A percentile compares a stretch with the other conserved stretches of the same genome.
phyloP scores from a whole-genome alignment of 1,140 invertebrate genomes.

The Drosophila funebris region DNA sequence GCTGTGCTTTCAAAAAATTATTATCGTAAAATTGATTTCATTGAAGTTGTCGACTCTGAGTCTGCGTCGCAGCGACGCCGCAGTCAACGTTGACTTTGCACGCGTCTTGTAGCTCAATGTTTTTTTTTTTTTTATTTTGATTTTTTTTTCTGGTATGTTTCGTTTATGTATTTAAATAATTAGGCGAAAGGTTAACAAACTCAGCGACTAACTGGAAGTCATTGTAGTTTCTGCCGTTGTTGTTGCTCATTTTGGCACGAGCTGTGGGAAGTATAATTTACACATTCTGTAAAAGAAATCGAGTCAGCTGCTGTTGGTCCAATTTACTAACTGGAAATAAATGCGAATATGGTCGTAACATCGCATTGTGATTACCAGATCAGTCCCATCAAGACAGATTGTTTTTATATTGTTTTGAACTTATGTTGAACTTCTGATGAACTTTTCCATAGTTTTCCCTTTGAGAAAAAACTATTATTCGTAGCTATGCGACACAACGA shows the following conservation, averaged over 20 bases:
- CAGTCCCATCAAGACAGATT: no score
- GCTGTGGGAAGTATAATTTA: slow-evolving; percentile 51
- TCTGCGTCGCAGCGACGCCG: slow-evolving; percentile 25
- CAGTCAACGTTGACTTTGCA: slow-evolving; percentile 58
- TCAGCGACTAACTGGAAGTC: slow-evolving; percentile 47
- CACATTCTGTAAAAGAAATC: slow-evolving; percentile 77
- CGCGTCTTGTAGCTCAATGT: slow-evolving; percentile 47
- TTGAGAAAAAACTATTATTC: slow-evolving; percentile 42
- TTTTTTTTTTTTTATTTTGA: slow-evolving; percentile 17
- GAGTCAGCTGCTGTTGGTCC: slow-evolving; percentile 1
- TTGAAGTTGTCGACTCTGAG: slow-evolving; percentile 63
- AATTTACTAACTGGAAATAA: slow-evolving; percentile 37
- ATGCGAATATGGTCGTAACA: slow-evolving; percentile 18
- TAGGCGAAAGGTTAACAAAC: slow-evolving; percentile 81
- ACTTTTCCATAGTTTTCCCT: no score
- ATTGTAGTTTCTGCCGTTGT: slow-evolving; percentile 30
- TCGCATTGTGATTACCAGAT: no score
- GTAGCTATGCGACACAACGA: no score
- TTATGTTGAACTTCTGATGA: neutral
- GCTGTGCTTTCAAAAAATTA: slow-evolving; percentile 69
- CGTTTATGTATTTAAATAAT: slow-evolving; percentile 81
- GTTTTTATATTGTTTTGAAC: no score
- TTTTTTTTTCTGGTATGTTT: slow-evolving; percentile 42
- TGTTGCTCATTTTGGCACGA: slow-evolving; percentile 27
- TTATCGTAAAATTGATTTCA: slow-evolving; percentile 83